phyloP scores from a whole-genome alignment of 2,888 invertebrate species.

The Pterobdella sp. region DNA sequence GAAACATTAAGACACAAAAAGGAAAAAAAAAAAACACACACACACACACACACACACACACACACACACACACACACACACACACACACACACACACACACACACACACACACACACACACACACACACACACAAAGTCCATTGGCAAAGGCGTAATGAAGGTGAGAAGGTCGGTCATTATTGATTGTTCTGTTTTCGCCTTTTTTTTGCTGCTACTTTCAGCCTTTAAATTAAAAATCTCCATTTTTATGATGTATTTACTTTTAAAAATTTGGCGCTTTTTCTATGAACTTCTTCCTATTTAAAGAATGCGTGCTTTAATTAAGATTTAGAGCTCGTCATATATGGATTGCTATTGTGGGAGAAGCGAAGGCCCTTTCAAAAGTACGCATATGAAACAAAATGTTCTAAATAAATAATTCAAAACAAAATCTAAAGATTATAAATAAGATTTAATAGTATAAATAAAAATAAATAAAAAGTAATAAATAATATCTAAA shows the following conservation, averaged over 20 bases:
- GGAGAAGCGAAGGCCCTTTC: too few relatives aligned
- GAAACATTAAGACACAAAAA: neutral
- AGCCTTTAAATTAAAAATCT: neutral
- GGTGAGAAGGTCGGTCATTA: conserved; percentile 1
- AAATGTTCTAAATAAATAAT: too few relatives aligned
- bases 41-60: conserved; percentile 1
- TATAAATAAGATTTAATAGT: too few relatives aligned
- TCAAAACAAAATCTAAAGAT: too few relatives aligned
- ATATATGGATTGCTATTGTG: too few relatives aligned
- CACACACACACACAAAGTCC: neutral
- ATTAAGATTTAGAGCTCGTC: too few relatives aligned
- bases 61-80: conserved; percentile 1
- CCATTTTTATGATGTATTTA: neutral
- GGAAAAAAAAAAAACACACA: neutral
- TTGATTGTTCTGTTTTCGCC: neutral
- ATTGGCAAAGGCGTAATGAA: conserved; percentile 1
- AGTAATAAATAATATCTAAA: too few relatives aligned
- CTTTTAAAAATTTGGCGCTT: neutral
- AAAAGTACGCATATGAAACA: too few relatives aligned
- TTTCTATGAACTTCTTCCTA: too few relatives aligned
- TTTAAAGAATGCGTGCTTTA: neutral
- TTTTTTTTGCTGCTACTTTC: neutral
- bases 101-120: neutral
- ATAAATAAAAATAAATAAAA: too few relatives aligned
- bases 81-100: conserved; percentile 1